Base-by-base conservation (phyloP, 1,140 invertebrate species). In the Daktulosphaira vitifoliae region DNA sequence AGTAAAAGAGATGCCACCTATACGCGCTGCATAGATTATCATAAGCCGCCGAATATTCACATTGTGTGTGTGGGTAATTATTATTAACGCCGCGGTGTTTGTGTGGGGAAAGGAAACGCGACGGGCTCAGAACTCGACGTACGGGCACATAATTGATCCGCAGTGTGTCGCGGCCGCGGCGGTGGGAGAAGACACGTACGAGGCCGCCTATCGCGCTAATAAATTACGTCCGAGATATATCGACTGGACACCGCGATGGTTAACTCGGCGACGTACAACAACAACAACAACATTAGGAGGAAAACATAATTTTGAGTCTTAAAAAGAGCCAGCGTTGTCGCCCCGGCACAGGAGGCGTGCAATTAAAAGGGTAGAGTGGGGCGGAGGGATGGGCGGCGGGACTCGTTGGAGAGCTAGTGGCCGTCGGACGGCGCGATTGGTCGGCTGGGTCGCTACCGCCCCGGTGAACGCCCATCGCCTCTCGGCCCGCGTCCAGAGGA, bases 241-340 rank as follows among this genome's bases (percentile, higher is more conserved):
- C 54, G 54, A 29, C 54, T n/a, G 6, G 54, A n/a, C 20, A 37
- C 18, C 39, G 39, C 15, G 51, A 56, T 44, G 53, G 53, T 44
- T 44, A 56, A 56, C 53, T 15, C 54, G 38, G 38, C 38, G 38
- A 37, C 51, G 37, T 26, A 33, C 11, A 33, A 33, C 11, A 33
- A 33, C 11, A 33, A 33, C 11, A 33, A 33, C 11, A 33, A 33
- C 1, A 6, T n/a, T 3, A 56, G 9, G 25, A 56, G 23, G 22
- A 56, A 56, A 56, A 56, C 53, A 56, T 56, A 56, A 56, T 56
- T 56, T 56, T 42, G 53, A 13, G 37, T 42, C 38, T 56, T n/a
- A 56, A 56, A 56, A 37, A 42, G 53, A 37, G 29, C 23, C 20
- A 18, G 50, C 15, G 26, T 33, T 6, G 51, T 18, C 51, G 51